phyloP scores from a whole-genome alignment of 2,797 vertebrate genomes.

The Pipistrellus kuhlii region DNA sequence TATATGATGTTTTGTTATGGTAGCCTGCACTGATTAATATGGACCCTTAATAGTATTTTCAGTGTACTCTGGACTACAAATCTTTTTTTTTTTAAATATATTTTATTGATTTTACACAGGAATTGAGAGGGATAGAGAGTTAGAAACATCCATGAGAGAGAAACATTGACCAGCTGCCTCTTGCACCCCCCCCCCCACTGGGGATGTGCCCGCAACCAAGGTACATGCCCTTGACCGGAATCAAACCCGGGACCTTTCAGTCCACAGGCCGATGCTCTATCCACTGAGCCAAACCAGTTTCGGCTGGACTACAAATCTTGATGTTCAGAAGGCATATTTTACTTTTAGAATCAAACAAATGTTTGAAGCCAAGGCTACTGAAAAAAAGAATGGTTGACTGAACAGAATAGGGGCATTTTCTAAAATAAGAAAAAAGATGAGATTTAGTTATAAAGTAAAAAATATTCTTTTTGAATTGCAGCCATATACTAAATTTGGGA shows the following conservation, averaged over 20 bases:
- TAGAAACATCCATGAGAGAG: too few species aligned
- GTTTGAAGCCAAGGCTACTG: constrained; percentile 20
- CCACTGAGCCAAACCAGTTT: too few species aligned
- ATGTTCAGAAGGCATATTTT: neutral
- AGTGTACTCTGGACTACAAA: neutral
- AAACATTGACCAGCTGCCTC: too few species aligned
- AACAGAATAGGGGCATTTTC: constrained; percentile 30
- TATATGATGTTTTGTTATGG: neutral
- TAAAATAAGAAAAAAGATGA: neutral
- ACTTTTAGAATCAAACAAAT: constrained; percentile 6
- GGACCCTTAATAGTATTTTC: neutral
- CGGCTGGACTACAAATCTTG: neutral
- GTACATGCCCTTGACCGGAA: too few species aligned
- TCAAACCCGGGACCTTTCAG: too few species aligned
- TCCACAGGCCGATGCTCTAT: too few species aligned
- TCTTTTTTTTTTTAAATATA: neutral
- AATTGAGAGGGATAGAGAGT: too few species aligned
- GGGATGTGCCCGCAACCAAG: too few species aligned
- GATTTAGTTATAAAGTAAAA: constrained; percentile 26
- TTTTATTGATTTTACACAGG: too few species aligned
- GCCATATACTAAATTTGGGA: neutral
- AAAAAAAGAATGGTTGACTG: neutral
- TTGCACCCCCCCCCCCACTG: too few species aligned
- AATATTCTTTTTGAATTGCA: neutral
- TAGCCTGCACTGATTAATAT: neutral